Conservation (phyloP, 23 tunicate species). For the Phallusia fumigata region DNA sequence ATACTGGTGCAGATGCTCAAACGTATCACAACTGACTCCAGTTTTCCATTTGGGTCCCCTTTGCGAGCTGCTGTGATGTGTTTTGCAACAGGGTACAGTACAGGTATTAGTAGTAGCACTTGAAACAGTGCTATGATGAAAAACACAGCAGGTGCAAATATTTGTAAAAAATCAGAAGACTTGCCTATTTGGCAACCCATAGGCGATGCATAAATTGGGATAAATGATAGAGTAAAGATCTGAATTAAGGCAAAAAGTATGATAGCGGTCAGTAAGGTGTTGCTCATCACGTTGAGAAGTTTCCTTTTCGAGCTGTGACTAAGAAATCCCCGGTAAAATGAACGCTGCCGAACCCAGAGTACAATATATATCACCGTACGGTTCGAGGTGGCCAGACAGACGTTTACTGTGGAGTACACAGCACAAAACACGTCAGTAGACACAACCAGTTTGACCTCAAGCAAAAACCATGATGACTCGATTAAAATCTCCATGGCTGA, state of each 20-base stretch:
- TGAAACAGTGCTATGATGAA: constrained; percentile 31
- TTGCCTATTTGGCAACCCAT: constrained; percentile 16
- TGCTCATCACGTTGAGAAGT: background rate
- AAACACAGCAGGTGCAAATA: constrained; percentile 15
- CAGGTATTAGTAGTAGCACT: constrained; percentile 20
- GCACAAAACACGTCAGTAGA: constrained; percentile 6
- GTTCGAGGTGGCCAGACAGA: constrained; percentile 12
- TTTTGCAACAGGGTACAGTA: constrained; percentile 21
- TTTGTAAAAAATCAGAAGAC: constrained; percentile 14
- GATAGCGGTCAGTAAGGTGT: constrained; percentile 8
- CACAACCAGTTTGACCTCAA: background rate
- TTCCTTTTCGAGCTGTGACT: background rate
- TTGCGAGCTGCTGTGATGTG: constrained; percentile 24
- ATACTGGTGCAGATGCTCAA: constrained; percentile 17
- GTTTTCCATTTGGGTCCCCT: constrained; percentile 6
- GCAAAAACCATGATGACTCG: constrained; percentile 24
- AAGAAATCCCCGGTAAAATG: constrained; percentile 9
- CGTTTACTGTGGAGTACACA: constrained; percentile 16
- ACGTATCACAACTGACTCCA: constrained; percentile 23
- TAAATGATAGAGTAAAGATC: constrained; percentile 2
- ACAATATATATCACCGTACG: constrained; percentile 8
- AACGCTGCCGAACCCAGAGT: constrained; percentile 22
- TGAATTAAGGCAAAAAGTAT: constrained; percentile 14
- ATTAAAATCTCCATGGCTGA: background rate
- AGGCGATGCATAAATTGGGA: constrained; percentile 1